Base-by-base conservation (phyloP, 2,797 vertebrate genomes). In the Protonibea diacanthus region DNA sequence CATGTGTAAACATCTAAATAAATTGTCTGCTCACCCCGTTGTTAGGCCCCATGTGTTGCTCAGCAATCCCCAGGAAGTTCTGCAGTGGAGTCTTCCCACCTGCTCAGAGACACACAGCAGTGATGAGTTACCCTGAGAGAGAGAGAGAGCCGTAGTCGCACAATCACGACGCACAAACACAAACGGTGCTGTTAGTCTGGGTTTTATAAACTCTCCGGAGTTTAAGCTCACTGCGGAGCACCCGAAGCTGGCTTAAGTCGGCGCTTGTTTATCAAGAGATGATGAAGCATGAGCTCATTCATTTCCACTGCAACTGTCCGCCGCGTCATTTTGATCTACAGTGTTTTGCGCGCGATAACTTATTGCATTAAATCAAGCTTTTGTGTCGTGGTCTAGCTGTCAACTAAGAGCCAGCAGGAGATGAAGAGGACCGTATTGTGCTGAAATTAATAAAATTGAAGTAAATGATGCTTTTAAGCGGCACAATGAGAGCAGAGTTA, bases 31-130 rank as follows among this genome's bases (percentile, higher is more conserved):
- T 97, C 87, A 99, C 98, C 91, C 95, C 96, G 0, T 98, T 98
- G 91, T 97, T 97, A 57, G 97, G 96, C 27, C 97, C 98, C 89
- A 99, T 95, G 2, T 99, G 98, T 91, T 99, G 98, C 88, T 99
- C 98, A 0, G 98, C 98, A 7, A 99, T 98, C 74, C 98, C 98
- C 49, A 99, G 95, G 90, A 99, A 99, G 82, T 97, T 99, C 88
- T 99, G 98, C 67, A 99, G 93, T 0, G 98, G 98, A 6, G 98
- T 99, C 92, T 97, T 99, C 77, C 97, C 95, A 65, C 97, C 98
- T 99, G 92, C 0, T 70, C 91, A 81, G 88, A 64, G 55, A 78
- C 60, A 82, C 48, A 62, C 52, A 68, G 20, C 44, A 29, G 14
- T 3, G 45, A 63, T 1, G 38, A 69, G 55, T 60, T 51, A 21